Percentiles rank a stretch among this genome's conserved stretches.
Evolutionary conservation across 1,140 invertebrate genomes (phyloP).

Genomic region (Varroa destructor): DNA sequence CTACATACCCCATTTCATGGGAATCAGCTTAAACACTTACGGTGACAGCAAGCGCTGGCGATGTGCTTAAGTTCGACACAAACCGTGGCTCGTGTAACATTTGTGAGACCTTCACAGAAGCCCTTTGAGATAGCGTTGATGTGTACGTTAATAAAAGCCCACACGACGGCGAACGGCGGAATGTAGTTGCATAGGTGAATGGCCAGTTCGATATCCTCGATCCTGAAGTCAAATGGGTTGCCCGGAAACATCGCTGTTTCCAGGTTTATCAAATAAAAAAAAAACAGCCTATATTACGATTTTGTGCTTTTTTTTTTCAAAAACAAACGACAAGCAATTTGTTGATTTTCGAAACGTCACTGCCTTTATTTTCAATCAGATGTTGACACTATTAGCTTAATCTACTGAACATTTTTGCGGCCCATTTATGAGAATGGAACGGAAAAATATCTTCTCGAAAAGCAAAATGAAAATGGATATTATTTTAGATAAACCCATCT

Average conservation of each 20-base stretch:
- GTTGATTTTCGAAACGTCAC: too few relatives aligned
- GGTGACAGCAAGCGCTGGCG: constrained; percentile 9
- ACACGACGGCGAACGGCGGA: constrained; percentile 3
- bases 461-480: too few relatives aligned
- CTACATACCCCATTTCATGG: not conserved
- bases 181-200: constrained; percentile 3
- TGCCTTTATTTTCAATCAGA: too few relatives aligned
- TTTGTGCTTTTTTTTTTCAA: too few relatives aligned
- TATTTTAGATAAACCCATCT: too few relatives aligned
- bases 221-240: not conserved
- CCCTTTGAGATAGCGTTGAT: not conserved
- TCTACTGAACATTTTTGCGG: too few relatives aligned
- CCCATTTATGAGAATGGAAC: too few relatives aligned
- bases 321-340: too few relatives aligned
- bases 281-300: too few relatives aligned
- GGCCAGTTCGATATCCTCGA: not conserved
- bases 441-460: too few relatives aligned
- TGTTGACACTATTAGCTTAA: too few relatives aligned
- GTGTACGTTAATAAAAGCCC: constrained; percentile 13
- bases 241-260: not conserved
- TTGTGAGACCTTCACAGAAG: not conserved
- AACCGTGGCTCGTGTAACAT: not conserved
- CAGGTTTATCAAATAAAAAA: too few relatives aligned
- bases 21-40: not conserved
- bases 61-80: not conserved